A percentile compares a stretch with the other conserved stretches of the same genome.
phyloP scores from a whole-genome alignment of 2,888 invertebrate species.

The Drosophila imparisetae region DNA sequence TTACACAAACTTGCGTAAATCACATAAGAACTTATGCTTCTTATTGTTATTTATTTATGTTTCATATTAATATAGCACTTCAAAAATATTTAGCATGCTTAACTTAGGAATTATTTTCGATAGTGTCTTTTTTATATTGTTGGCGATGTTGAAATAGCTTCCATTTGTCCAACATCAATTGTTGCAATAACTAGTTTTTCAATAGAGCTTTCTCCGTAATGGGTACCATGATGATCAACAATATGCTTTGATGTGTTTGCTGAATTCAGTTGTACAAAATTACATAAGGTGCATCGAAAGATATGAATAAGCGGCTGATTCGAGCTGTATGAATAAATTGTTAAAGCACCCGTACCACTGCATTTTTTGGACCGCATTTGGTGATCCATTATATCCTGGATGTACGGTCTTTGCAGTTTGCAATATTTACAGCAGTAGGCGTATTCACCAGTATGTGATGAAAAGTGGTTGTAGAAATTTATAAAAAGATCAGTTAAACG shows the following conservation, averaged over 20 bases:
- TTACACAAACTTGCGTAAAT: background rate
- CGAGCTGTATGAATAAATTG: conserved; percentile 11
- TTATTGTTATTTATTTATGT: background rate
- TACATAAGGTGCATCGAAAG: conserved; percentile 26
- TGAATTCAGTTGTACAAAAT: conserved; percentile 31
- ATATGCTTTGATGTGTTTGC: conserved; percentile 30
- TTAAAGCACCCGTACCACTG: background rate
- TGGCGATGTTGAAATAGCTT: background rate
- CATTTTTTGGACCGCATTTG: conserved; percentile 18
- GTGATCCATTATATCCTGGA: conserved; percentile 10
- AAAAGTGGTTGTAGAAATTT: conserved; percentile 27
- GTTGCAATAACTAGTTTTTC: conserved; percentile 21
- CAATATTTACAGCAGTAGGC: conserved; percentile 24
- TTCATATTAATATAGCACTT: background rate
- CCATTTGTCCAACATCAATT: background rate
- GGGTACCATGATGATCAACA: conserved; percentile 20
- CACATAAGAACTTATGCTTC: background rate
- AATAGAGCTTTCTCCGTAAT: background rate
- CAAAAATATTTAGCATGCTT: background rate
- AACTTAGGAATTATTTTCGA: background rate
- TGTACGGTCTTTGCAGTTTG: conserved; percentile 17
- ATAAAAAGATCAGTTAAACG: conserved; percentile 1
- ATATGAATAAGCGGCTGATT: conserved; percentile 9
- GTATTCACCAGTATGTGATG: conserved; percentile 29
- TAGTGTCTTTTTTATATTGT: background rate